These are phyloP conservation scores for Muscicapa comitata DNA, from an alignment of 2,797 vertebrate species.

Conservation along the genomic window DNA sequence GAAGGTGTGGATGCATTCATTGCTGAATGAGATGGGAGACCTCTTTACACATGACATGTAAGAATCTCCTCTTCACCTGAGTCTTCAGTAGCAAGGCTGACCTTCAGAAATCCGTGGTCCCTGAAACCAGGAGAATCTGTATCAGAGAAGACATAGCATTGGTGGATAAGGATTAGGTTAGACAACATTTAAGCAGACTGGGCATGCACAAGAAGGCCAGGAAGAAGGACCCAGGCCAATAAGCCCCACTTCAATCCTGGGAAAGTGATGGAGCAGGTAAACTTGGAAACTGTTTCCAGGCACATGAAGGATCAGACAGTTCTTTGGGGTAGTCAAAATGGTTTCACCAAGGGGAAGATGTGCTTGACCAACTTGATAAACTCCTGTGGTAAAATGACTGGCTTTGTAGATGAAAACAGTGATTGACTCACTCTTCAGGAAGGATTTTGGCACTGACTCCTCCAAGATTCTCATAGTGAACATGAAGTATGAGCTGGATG, in stretches of 20 bases:
- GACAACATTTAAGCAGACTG: not conserved
- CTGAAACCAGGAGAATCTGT: not conserved
- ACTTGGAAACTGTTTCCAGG: not conserved
- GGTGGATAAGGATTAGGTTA: not conserved
- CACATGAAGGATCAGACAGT: not conserved
- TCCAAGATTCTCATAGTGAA: not conserved
- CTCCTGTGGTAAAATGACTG: not conserved
- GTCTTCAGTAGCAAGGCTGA: not conserved
- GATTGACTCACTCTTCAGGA: not conserved
- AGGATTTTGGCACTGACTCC: not conserved
- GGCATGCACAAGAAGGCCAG: not conserved
- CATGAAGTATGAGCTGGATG: not conserved
- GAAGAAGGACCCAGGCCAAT: not conserved
- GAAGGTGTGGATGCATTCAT: not conserved
- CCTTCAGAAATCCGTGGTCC: not conserved
- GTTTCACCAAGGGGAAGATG: rapidly evolving
- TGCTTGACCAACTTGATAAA: not conserved
- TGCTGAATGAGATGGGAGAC: not conserved
- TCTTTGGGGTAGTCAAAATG: not conserved
- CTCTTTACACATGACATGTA: not conserved
- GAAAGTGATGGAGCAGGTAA: not conserved
- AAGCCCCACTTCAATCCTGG: not conserved
- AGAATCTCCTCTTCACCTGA: not conserved
- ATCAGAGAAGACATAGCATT: not conserved
- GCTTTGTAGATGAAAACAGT: not conserved